Evolutionary conservation across 2,888 invertebrate genomes (phyloP).

Genomic region (Meandrusa payeni): DNA sequence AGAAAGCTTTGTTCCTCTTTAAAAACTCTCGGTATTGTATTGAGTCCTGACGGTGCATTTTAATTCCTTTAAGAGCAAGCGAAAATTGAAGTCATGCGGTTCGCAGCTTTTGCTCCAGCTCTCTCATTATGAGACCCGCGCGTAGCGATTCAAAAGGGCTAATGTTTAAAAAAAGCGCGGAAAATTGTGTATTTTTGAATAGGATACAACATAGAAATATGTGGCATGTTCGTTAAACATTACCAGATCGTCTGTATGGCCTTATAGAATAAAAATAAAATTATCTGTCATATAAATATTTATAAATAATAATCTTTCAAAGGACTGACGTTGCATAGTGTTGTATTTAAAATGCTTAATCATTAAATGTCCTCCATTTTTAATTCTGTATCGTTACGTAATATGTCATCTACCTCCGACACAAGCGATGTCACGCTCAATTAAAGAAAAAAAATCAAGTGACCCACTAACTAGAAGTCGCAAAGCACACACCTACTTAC

Average conservation of each 20-base stretch:
- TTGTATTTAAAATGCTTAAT: no score
- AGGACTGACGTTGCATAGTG: no score
- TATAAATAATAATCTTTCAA: no score
- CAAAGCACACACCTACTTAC: conserved; percentile 28
- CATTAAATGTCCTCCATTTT: no score
- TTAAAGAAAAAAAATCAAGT: conserved; percentile 32
- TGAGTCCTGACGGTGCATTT: conserved; percentile 14
- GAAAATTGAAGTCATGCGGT: conserved; percentile 8
- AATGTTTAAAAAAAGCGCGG: conserved; percentile 23
- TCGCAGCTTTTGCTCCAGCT: neutral
- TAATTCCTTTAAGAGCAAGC: conserved; percentile 23
- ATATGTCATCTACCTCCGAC: neutral
- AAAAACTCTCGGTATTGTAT: conserved; percentile 14
- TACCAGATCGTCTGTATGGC: no score
- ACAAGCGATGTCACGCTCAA: conserved; percentile 24
- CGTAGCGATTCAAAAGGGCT: conserved; percentile 1
- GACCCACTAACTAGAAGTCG: conserved; percentile 62
- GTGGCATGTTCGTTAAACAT: no score
- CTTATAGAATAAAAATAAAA: no score
- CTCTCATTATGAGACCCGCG: conserved; percentile 3
- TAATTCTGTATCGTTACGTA: neutral
- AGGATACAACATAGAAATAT: no score
- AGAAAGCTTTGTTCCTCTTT: conserved; percentile 1
- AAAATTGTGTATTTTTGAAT: no score
- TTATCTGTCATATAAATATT: no score